Percentiles rank a stretch among this genome's conserved stretches.
These are phyloP conservation scores for Bubo blakistoni DNA, from an alignment of 2,113 vertebrate genomes.

Conservation along the genomic window DNA sequence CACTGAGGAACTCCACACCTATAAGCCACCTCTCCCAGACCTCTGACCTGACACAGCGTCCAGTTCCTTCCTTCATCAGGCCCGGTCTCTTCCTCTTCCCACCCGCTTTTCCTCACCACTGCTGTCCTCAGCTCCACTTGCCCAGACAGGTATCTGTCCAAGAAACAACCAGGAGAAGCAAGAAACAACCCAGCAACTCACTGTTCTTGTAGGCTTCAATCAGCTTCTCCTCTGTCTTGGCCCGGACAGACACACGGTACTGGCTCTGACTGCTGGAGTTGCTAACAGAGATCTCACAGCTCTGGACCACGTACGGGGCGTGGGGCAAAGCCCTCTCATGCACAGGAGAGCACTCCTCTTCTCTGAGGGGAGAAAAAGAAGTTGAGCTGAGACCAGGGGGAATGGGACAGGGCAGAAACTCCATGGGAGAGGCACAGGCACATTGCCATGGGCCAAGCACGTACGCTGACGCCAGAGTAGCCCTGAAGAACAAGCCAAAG, in stretches of 20 bases:
- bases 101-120: background rate
- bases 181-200: conserved; percentile 4
- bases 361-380: conserved; percentile 8
- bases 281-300: conserved; percentile 50
- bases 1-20: background rate
- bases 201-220: conserved; percentile 18
- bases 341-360: conserved; percentile 47
- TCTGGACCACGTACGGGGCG: conserved; percentile 4
- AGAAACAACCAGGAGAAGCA: background rate
- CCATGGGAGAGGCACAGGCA: background rate
- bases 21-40: background rate
- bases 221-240: background rate
- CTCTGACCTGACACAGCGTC: background rate
- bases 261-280: background rate
- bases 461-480: background rate
- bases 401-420: background rate
- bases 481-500: conserved; percentile 70
- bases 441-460: background rate
- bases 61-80: background rate
- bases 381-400: too few relatives aligned
- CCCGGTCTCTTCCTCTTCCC: background rate
- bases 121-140: background rate
- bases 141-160: background rate
- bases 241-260: conserved; percentile 44
- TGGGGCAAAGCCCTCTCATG: background rate